Evolutionary conservation across 2,113 vertebrate genomes (phyloP), one percentile per base, ranked within the genome.

Genomic region (Phylloscopus trochiloides): DNA sequence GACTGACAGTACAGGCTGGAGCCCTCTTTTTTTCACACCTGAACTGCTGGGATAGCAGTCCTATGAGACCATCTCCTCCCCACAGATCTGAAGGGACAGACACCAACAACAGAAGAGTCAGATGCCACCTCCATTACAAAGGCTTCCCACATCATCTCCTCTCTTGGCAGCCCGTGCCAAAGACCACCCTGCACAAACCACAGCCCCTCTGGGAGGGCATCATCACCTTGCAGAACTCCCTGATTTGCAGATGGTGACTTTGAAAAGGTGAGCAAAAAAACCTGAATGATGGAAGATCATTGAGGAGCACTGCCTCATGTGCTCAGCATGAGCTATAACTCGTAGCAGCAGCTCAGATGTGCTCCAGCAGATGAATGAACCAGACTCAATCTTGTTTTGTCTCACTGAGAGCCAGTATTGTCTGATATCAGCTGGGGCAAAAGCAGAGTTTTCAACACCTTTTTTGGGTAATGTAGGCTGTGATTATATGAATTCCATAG

Each of bases 361-460:
- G 50, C 65, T 7, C 2, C 38, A 48, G 50, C 45, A 75, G 63
- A 72, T 52, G 50, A 89, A 85, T 5, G 38, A 89, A 75, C 34
- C 32, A 57, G 45, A 52, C 25, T 83, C 34, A 0, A 36, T 84
- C 52, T 58, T 83, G 47, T 42, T 88, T 93, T 82, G 71, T 95
- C 75, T 94, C 19, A 6, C 61, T 17, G 21, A 89, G 65, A 93
- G 29, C 31, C 24, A 42, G 14, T 45, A 73, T 68, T 89, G 67
- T 62, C 72, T 86, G 50, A 43, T n/a, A 95, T 94, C 82, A 96
- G 71, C 51, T 86, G 50, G 51, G 74, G 45, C 51, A 52, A 82
- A 95, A 83, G 22, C 21, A 90, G 71, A 90, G 59, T 76, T 96
- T 95, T 90, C 93, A 95, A 85, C 85, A 88, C 67, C 63, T 74